These are phyloP conservation scores for Drosophila mettleri DNA, from an alignment of 2,888 invertebrate genomes.

Conservation along the genomic window DNA sequence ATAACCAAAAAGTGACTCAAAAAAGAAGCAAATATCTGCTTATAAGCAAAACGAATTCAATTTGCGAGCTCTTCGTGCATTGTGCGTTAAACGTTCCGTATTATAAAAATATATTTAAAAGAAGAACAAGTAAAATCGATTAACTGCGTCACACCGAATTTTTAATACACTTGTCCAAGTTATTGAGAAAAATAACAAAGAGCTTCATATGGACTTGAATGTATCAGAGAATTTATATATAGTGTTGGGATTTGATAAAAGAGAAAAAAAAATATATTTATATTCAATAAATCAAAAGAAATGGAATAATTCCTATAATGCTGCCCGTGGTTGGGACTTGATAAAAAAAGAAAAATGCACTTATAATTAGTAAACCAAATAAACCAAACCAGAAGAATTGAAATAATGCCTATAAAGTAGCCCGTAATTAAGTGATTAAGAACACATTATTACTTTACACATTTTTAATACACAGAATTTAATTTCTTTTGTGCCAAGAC, in stretches of 20 bases:
- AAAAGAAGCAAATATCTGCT: slow-evolving; percentile 25
- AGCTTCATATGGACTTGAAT: background rate
- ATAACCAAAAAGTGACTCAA: slow-evolving; percentile 13
- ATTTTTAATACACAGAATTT: no score
- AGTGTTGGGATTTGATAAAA: background rate
- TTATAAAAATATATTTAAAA: slow-evolving; percentile 39
- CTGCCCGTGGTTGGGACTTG: no score
- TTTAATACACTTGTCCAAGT: background rate
- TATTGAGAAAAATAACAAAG: no score
- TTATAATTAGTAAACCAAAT: background rate
- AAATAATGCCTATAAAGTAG: background rate
- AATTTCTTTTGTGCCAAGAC: background rate
- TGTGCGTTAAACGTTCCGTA: slow-evolving; percentile 42
- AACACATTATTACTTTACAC: no score
- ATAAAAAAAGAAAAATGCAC: background rate
- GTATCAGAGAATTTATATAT: background rate
- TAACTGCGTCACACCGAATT: background rate
- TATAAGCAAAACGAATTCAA: slow-evolving; percentile 11
- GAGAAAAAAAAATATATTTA: background rate
- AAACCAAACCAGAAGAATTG: background rate
- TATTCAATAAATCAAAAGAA: no score
- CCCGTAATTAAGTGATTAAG: background rate
- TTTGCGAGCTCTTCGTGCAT: slow-evolving; percentile 23
- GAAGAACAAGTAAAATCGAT: background rate
- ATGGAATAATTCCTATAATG: no score